A percentile compares a stretch with the other conserved stretches of the same genome.
phyloP scores from a whole-genome alignment of 2,797 vertebrate species.

The Argya squamiceps region DNA sequence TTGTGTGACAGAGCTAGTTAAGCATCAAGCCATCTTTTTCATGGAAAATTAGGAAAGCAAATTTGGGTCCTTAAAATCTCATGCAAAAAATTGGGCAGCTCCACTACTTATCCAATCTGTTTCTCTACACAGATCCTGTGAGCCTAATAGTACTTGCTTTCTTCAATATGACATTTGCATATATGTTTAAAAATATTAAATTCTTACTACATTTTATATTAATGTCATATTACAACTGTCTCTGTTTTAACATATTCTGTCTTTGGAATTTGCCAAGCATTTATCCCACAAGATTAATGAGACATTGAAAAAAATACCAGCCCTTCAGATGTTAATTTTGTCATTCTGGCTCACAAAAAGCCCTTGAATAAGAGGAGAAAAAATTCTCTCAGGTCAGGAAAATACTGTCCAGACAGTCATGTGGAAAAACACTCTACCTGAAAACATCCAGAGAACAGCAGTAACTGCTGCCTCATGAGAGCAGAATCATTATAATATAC shows the following conservation, averaged over 20 bases:
- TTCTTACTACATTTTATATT: neutral
- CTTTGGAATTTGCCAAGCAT: neutral
- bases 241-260: neutral
- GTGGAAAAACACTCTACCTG: neutral
- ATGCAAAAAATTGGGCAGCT: neutral
- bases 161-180: neutral
- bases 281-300: neutral
- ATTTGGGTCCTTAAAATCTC: neutral
- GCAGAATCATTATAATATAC: neutral
- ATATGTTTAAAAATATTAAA: neutral
- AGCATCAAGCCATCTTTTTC: neutral
- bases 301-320: neutral
- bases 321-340: neutral
- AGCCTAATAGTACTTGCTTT: neutral
- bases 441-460: neutral
- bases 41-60: neutral
- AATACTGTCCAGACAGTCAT: neutral
- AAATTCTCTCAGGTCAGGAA: neutral
- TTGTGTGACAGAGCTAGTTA: neutral
- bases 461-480: neutral
- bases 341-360: neutral
- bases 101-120: neutral
- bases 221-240: neutral
- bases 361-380: neutral
- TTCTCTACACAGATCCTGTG: neutral